Evolutionary conservation across 2,113 vertebrate species (phyloP), one percentile per base, ranked within the genome.

Genomic region (Brienomyrus brachyistius): DNA sequence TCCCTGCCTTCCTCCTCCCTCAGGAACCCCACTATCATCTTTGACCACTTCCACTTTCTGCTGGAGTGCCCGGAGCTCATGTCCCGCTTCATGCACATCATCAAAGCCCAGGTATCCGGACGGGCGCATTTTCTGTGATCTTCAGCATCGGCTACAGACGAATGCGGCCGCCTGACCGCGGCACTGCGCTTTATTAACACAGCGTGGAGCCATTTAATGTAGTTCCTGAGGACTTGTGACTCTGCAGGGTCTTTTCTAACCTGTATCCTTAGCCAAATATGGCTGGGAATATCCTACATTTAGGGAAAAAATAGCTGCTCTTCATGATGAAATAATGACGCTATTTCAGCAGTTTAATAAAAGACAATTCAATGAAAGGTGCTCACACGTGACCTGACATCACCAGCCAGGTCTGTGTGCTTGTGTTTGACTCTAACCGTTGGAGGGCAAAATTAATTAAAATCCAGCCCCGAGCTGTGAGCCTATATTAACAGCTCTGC

Each of bases 11-110:
- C 35, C 27, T 87, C 70, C n/a, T 27, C 5, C 84, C 93, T 93
- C 92, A 99, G 98, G 94, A 99, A 99, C 92, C 98, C 98, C 91
- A 99, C 97, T 95, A 99, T 99, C 90, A 99, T 99, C 94, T 99
- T 99, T 93, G 97, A 99, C 92, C 98, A 99, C 93, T 99, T 99
- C 93, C 98, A 99, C 94, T 99, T 99, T 93, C 97, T 99, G 91
- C 95, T 99, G 91, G 98, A 99, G 92, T 99, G 98, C 95, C 98
- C 98, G 51, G 98, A 99, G 91, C 92, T 99, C 88, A 99, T 99
- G 98, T 99, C 98, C 88, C 97, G 98, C 90, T 99, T 99, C 94
- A 99, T 99, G 98, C 98, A 99, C 91, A 99, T 99, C 90, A 99
- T 99, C 93, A 99, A 99, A 95, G 97, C 97, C 91, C 98, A 99